A percentile compares a stretch with the other conserved stretches of the same genome.
Conservation (phyloP, 1,140 invertebrate genomes). For the Drosophila sp. region DNA sequence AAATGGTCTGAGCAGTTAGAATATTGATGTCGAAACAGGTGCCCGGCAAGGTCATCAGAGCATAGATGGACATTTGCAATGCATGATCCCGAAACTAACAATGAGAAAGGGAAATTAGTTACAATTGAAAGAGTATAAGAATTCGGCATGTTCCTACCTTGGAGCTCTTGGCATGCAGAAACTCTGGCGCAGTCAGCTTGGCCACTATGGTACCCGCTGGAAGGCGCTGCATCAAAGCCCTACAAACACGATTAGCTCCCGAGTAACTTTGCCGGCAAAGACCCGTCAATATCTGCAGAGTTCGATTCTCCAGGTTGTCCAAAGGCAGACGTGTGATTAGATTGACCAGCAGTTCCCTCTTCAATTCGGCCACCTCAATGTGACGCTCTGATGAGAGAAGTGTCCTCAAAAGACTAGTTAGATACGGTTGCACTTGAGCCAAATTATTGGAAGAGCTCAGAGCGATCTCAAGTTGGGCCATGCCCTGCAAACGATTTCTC, state of each 20-base stretch:
- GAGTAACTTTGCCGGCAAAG: constrained; percentile 86
- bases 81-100: constrained; percentile 89
- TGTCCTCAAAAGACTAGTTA: constrained; percentile 86
- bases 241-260: constrained; percentile 85
- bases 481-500: constrained; percentile 85
- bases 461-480: constrained; percentile 84
- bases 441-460: constrained; percentile 84
- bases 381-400: constrained; percentile 83
- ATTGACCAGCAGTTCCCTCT: constrained; percentile 74
- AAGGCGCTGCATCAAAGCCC: constrained; percentile 87
- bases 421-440: constrained; percentile 85
- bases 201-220: constrained; percentile 86
- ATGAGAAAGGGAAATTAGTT: neutral
- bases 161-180: constrained; percentile 87
- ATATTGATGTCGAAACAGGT: constrained; percentile 89
- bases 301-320: constrained; percentile 81
- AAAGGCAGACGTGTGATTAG: constrained; percentile 78
- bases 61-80: constrained; percentile 90
- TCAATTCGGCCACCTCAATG: constrained; percentile 75
- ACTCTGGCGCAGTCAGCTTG: constrained; percentile 86
- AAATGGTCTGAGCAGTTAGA: constrained; percentile 85
- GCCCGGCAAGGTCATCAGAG: constrained; percentile 90
- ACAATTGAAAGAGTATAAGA: neutral
- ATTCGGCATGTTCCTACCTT: constrained; percentile 81
- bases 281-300: constrained; percentile 84